phyloP scores from a whole-genome alignment of 2,888 invertebrate species.

The Drosophila melanosoma region DNA sequence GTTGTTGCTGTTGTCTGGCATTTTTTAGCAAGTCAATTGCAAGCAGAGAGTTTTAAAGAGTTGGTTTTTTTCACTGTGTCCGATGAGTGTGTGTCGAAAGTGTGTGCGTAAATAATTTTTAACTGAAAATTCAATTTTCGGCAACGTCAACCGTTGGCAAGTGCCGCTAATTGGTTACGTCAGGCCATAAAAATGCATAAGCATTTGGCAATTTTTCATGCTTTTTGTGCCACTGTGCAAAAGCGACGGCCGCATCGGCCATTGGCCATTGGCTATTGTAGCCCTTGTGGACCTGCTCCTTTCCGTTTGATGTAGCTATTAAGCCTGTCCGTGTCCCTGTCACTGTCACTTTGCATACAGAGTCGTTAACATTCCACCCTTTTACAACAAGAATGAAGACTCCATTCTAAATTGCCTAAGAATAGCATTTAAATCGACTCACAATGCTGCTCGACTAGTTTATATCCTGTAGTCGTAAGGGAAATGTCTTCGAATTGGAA shows the following conservation, averaged over 20 bases:
- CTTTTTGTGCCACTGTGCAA: constrained; percentile 65
- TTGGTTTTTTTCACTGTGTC: constrained; percentile 1
- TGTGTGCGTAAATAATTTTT: constrained; percentile 34
- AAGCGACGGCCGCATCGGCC: neutral
- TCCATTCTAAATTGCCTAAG: constrained; percentile 8
- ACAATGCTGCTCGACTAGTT: neutral
- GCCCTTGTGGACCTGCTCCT: constrained; percentile 50
- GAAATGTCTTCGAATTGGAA: neutral
- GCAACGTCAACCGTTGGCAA: constrained; percentile 38
- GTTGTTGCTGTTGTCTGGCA: constrained; percentile 46
- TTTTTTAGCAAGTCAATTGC: constrained; percentile 57
- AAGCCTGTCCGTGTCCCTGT: constrained; percentile 44
- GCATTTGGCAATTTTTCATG: constrained; percentile 33
- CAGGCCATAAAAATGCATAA: constrained; percentile 51
- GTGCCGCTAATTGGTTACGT: constrained; percentile 55
- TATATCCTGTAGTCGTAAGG: neutral
- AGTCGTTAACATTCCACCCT: constrained; percentile 59
- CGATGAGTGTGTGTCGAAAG: constrained; percentile 28
- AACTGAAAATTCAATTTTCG: constrained; percentile 59
- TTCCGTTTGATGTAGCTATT: constrained; percentile 55
- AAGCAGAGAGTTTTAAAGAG: constrained; percentile 7
- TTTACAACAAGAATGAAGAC: constrained; percentile 9
- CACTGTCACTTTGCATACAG: constrained; percentile 65
- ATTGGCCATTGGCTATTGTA: constrained; percentile 10
- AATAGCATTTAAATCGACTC: constrained; percentile 1